Evolutionary conservation across 2,113 vertebrate genomes (phyloP).

Genomic region (Ornithorhynchus anatinus): DNA sequence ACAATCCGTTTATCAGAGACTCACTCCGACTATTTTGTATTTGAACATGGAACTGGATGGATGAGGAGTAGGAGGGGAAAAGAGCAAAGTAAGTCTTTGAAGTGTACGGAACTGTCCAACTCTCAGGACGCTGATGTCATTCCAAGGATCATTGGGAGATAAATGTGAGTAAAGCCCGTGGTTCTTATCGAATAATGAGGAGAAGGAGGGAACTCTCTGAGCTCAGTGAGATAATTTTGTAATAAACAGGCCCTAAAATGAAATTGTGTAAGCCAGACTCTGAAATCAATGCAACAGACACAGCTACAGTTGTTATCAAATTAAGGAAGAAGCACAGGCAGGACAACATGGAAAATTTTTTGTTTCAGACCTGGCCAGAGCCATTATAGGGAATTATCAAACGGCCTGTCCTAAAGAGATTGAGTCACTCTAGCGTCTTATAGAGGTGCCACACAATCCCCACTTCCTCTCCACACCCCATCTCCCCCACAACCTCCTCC

Average conservation of each 20-base stretch:
- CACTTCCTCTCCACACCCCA: no score
- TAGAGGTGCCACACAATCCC: no score
- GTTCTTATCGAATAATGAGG: neutral
- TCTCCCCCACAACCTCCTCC: no score
- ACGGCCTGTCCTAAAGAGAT: no score
- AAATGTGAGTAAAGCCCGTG: constrained; percentile 12
- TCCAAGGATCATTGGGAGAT: neutral
- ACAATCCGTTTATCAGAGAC: neutral
- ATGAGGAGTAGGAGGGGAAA: neutral
- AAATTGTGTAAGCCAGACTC: neutral
- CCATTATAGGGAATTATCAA: neutral
- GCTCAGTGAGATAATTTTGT: constrained; percentile 1
- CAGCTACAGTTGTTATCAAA: neutral
- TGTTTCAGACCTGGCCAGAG: neutral
- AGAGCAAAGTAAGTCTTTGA: constrained; percentile 9
- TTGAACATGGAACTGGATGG: neutral
- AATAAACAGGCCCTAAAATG: constrained; percentile 13
- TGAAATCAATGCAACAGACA: neutral
- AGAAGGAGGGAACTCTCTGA: neutral
- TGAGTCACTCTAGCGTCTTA: no score
- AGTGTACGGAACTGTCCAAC: constrained; percentile 37
- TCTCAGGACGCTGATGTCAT: constrained; percentile 34
- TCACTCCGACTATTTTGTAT: neutral
- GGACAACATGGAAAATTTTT: neutral
- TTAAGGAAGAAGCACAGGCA: neutral